These are phyloP conservation scores for Atta cephalotes DNA, from an alignment of 1,140 invertebrate species.

Conservation along the genomic window DNA sequence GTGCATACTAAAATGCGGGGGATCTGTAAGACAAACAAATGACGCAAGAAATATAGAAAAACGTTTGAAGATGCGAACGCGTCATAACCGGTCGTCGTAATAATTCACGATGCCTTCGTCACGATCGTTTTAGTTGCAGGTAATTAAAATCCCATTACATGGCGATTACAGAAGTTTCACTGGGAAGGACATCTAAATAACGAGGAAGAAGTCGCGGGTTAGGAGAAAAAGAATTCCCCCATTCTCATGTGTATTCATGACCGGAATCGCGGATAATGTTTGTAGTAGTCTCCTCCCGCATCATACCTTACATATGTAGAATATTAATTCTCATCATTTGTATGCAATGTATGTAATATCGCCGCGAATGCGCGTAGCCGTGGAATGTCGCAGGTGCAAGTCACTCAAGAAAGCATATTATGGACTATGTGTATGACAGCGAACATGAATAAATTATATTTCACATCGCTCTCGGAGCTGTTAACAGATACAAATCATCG, in stretches of 20 bases:
- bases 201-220: slow-evolving; percentile 24
- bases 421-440: slow-evolving; percentile 35
- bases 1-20: slow-evolving; percentile 9
- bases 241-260: slow-evolving; percentile 71
- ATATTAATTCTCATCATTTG: slow-evolving; percentile 80
- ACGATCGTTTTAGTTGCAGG: slow-evolving; percentile 34
- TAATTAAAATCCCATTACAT: slow-evolving; percentile 66
- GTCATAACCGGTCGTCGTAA: neutral
- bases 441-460: slow-evolving; percentile 54
- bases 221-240: slow-evolving; percentile 22
- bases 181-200: slow-evolving; percentile 32
- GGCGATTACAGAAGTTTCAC: slow-evolving; percentile 47
- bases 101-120: slow-evolving; percentile 48
- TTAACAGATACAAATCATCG: slow-evolving; percentile 54
- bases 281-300: slow-evolving; percentile 51
- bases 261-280: slow-evolving; percentile 71
- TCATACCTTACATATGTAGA: slow-evolving; percentile 77
- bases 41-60: slow-evolving; percentile 11
- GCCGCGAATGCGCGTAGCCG: slow-evolving; percentile 38
- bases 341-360: slow-evolving; percentile 69
- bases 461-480: slow-evolving; percentile 25
- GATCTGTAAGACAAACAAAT: neutral
- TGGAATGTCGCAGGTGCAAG: slow-evolving; percentile 75
- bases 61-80: neutral
- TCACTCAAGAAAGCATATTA: slow-evolving; percentile 71